A percentile compares a stretch with the other conserved stretches of the same genome.
Evolutionary conservation across 1,140 invertebrate species (phyloP).

Genomic region (Protaetia brevitarsis): DNA sequence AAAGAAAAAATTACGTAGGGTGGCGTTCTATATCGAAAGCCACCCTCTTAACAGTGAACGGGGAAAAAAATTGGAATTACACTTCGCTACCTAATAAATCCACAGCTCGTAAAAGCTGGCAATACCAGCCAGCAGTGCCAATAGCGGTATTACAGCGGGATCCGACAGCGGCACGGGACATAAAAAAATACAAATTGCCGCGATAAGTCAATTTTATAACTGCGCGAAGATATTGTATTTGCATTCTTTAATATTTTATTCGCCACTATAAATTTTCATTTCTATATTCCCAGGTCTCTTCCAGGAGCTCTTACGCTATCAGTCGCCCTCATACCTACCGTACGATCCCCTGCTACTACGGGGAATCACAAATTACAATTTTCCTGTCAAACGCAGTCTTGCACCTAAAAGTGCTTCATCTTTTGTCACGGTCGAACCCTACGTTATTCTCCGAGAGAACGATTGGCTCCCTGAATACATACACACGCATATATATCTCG

Average conservation of each 20-base stretch:
- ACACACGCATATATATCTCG: conserved; percentile 1
- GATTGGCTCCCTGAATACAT: conserved; percentile 8
- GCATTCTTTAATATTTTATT: conserved; percentile 17
- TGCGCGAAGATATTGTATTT: conserved; percentile 15
- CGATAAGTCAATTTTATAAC: conserved; percentile 18
- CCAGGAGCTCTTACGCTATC: background rate
- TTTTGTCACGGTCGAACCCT: background rate
- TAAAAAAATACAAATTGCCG: conserved; percentile 16
- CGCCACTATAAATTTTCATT: conserved; percentile 10
- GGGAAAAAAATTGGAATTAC: conserved; percentile 14
- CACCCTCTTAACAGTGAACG: background rate
- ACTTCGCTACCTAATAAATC: conserved; percentile 14
- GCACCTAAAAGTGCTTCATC: conserved; percentile 15
- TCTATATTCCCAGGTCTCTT: conserved; percentile 6
- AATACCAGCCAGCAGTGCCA: background rate
- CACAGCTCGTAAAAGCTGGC: background rate
- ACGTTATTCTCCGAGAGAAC: background rate
- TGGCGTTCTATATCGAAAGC: background rate
- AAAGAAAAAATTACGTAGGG: background rate
- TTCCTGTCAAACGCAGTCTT: conserved; percentile 10
- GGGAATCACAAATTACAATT: conserved; percentile 16
- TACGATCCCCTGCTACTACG: background rate
- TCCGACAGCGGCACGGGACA: background rate
- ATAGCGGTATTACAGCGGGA: background rate
- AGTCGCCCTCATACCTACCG: background rate